Percentiles rank a stretch among this genome's conserved stretches.
phyloP scores from a whole-genome alignment of 2,888 invertebrate species.

The Nycteola revayana region DNA sequence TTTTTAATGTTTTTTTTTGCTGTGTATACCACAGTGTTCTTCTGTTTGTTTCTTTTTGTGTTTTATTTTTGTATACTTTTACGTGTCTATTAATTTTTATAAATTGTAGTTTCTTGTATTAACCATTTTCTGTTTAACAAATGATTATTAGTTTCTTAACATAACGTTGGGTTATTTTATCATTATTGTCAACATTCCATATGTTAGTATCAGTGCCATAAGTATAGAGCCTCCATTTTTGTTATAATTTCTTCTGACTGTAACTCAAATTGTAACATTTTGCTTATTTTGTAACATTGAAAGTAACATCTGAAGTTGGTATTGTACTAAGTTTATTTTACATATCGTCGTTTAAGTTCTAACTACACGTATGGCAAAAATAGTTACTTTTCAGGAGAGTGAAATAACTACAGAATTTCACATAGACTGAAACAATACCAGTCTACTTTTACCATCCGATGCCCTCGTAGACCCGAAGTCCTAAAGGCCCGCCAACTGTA shows the following conservation, averaged over 20 bases:
- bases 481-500: too few species aligned
- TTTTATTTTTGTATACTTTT: conserved; percentile 4
- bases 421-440: too few species aligned
- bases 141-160: too few species aligned
- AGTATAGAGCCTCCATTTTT: conserved; percentile 10
- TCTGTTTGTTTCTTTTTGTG: conserved; percentile 5
- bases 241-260: conserved; percentile 7
- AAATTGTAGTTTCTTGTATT: conserved; percentile 10
- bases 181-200: conserved; percentile 29
- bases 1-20: not conserved
- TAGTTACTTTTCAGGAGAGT: too few species aligned
- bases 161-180: conserved; percentile 2
- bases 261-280: conserved; percentile 9
- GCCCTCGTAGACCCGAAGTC: too few species aligned
- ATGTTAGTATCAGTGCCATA: conserved; percentile 28
- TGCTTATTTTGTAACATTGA: not conserved
- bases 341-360: too few species aligned
- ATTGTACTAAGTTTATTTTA: too few species aligned
- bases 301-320: too few species aligned
- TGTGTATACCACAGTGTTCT: conserved; percentile 12
- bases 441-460: too few species aligned
- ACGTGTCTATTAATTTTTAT: conserved; percentile 9
- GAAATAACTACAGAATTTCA: too few species aligned
- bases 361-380: too few species aligned
- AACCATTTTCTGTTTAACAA: conserved; percentile 10